Conservation (phyloP, 2,797 vertebrate species). For the Spinibarbus caldwelli region DNA sequence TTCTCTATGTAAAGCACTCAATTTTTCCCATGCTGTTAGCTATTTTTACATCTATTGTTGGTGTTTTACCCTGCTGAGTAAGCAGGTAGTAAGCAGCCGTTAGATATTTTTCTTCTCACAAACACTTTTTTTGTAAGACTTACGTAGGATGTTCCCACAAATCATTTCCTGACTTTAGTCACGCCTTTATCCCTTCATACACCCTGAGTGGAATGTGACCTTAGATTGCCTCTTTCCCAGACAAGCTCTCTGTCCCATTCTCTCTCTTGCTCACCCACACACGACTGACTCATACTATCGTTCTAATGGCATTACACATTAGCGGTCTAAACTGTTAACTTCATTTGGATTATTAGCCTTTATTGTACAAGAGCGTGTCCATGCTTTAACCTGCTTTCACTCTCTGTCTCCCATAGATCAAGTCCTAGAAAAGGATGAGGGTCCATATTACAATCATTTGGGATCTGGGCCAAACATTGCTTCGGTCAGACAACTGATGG, state of each 20-base stretch:
- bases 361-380: constrained; percentile 11
- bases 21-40: not conserved
- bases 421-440: constrained; percentile 96
- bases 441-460: constrained; percentile 97
- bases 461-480: constrained; percentile 93
- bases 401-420: constrained; percentile 81
- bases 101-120: constrained; percentile 39
- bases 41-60: not conserved
- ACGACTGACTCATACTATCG: constrained; percentile 23
- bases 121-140: constrained; percentile 60
- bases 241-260: constrained; percentile 19
- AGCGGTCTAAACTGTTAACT: not conserved
- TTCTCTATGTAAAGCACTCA: not conserved
- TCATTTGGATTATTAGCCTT: not conserved
- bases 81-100: constrained; percentile 1
- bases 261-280: constrained; percentile 11
- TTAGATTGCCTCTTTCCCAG: constrained; percentile 69
- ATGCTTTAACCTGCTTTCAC: constrained; percentile 11
- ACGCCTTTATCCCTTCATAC: constrained; percentile 67
- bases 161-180: constrained; percentile 70
- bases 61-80: constrained; percentile 3
- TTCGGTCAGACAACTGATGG: constrained; percentile 94
- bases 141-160: constrained; percentile 60
- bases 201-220: constrained; percentile 72
- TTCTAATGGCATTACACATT: constrained; percentile 25